Base-by-base conservation (phyloP, 2,113 vertebrate genomes). In the Ia io region DNA sequence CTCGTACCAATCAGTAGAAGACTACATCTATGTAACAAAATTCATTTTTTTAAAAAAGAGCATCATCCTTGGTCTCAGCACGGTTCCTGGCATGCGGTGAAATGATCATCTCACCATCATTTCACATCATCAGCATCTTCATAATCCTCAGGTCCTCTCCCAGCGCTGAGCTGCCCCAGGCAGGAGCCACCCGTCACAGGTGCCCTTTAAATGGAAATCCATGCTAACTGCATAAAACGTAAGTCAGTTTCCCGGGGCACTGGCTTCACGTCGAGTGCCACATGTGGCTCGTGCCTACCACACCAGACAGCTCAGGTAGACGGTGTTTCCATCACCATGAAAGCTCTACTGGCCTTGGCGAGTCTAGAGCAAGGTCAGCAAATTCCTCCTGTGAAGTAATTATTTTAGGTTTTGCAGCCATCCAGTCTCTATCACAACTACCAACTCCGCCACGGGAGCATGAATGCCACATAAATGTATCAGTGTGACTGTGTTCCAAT, bases 81-180 rank as follows among this genome's bases (percentile, higher is more conserved):
- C 0, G 2, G 13, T 6, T 37, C 30, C 32, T 8, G 20, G 10
- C 35, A 35, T 20, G 0, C 32, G 18, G 35, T 2, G n/a, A 63
- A 61, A 20, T 25, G 8, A n/a, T 20, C 40, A 4, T 42, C 40
- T 83, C 35, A 59, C 56, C 56, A 59, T 59, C 56, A 11, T 59
- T 59, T 59, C 56, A 23, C 40, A 1, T 11, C 3, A 3, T 20
- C 22, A 35, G 35, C 44, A 13, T 20, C 84, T 67, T n/a, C 84
- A 59, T 47, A 10, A 20, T 4, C 37, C 10, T 44, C 47, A 6
- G 2, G 14, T 44, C 42, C 9, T 20, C 59, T 53, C 73, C 28
- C 5, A 37, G 71, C 3, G 0, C 37, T 35, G 44, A 28, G 53
- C 4, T 22, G 18, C 35, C 16, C n/a, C 14, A 40, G 6, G 51